Evolutionary conservation across 2,113 vertebrate genomes (phyloP).

Genomic region (Ardeotis arabs): DNA sequence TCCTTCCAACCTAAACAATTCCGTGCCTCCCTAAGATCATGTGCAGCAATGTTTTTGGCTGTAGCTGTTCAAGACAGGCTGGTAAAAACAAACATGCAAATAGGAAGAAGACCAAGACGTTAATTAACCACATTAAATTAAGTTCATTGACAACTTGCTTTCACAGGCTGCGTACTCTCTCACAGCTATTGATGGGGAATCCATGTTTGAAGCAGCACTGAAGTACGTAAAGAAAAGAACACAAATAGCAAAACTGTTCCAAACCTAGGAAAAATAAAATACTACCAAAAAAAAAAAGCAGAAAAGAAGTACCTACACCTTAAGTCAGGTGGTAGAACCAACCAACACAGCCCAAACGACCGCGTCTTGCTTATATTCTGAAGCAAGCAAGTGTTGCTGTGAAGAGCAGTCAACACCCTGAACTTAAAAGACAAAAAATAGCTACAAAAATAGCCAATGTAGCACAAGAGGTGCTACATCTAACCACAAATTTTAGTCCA

Average conservation of each 20-base stretch:
- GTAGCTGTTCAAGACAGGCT: neutral
- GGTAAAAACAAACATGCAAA: neutral
- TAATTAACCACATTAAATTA: neutral
- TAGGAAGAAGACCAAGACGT: neutral
- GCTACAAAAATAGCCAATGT: no score
- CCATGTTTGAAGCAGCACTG: neutral
- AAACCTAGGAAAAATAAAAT: neutral
- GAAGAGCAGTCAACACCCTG: neutral
- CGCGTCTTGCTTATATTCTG: rapidly evolving
- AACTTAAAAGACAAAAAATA: neutral
- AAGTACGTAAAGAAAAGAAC: neutral
- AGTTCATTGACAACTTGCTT: neutral
- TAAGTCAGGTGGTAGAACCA: neutral
- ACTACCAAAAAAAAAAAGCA: neutral
- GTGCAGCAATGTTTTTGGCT: neutral
- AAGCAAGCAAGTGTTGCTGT: neutral
- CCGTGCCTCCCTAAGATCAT: neutral
- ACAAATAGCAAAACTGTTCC: neutral
- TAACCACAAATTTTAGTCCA: neutral
- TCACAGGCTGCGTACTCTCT: neutral
- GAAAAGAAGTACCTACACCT: neutral
- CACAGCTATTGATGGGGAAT: neutral
- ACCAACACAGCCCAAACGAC: neutral
- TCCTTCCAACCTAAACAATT: slow-evolving; percentile 12
- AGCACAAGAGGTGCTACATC: no score